Conservation (phyloP, 2,888 invertebrate genomes). For the Drosophila monieri region DNA sequence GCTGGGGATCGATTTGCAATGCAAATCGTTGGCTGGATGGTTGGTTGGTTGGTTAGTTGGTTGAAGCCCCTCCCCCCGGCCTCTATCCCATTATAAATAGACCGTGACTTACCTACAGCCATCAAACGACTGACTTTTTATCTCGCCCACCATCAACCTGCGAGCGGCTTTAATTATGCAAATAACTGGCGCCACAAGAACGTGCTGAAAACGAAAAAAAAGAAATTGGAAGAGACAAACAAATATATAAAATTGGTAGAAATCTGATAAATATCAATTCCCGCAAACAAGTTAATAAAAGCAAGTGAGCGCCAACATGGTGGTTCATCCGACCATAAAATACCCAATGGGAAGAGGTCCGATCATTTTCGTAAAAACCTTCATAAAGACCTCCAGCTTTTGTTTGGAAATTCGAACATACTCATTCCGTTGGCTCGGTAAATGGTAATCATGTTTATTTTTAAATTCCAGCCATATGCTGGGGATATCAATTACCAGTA, state of each 20-base stretch:
- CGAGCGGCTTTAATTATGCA: slow-evolving; percentile 68
- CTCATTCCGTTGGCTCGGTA: neutral
- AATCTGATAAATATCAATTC: slow-evolving; percentile 36
- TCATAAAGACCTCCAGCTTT: neutral
- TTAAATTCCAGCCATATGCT: slow-evolving; percentile 27
- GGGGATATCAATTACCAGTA: slow-evolving; percentile 33
- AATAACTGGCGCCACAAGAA: slow-evolving; percentile 68
- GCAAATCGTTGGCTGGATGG: slow-evolving; percentile 49
- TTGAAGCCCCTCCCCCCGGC: neutral
- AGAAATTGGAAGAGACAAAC: slow-evolving; percentile 8
- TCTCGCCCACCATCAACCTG: slow-evolving; percentile 56
- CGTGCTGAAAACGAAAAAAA: slow-evolving; percentile 21
- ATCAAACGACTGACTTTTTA: slow-evolving; percentile 52
- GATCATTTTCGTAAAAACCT: neutral
- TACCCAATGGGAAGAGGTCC: slow-evolving; percentile 4
- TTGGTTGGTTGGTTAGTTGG: neutral
- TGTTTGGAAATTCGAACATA: neutral
- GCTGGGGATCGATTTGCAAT: slow-evolving; percentile 52
- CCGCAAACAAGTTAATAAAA: slow-evolving; percentile 28
- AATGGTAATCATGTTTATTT: slow-evolving; percentile 11
- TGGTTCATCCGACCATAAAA: neutral
- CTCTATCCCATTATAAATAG: slow-evolving; percentile 50
- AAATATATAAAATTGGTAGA: slow-evolving; percentile 19
- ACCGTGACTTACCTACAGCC: slow-evolving; percentile 49
- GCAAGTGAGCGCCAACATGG: neutral